Evolutionary conservation across 2,888 invertebrate genomes (phyloP), one percentile per base, ranked within the genome.

Genomic region (Patella depressa): DNA sequence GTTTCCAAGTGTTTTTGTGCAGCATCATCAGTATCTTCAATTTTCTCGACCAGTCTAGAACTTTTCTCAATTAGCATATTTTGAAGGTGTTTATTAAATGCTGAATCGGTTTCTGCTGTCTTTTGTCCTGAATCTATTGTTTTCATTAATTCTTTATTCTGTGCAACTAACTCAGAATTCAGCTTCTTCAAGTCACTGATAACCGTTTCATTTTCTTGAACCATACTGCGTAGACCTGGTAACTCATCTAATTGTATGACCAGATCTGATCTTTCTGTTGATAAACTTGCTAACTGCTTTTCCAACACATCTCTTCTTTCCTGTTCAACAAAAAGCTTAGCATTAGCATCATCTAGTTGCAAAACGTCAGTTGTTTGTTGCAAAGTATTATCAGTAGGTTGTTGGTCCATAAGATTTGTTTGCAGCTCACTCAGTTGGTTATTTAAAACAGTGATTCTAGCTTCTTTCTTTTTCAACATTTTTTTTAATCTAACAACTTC

Each of bases 391-490:
- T 17, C 9, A 17, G 72, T 12, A 29, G 74, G 78, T 29, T 72
- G 71, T 71, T 71, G 54, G 19, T 73, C 54, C n/a, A 70, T 53
- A 15, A 77, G 74, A 15, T 77, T 45, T 9, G 45, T 45, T 45
- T 45, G 45, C 45, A 45, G 45, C 19, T 59, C 59, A 19, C n/a
- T 76, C 54, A 81, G 57, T 24, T 82, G 78, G 69, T 86, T 85
- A 24, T 81, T 80, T 9, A 79, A 53, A 14, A 77, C 77, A 19
- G 65, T 75, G 45, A 88, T 77, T 81, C 86, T 85, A 57, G 84
- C 82, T 78, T 88, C 85, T 80, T 88, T 88, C 54, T 83, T 83
- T 65, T 79, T 82, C 24, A 85, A 45, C 29, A 65, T 54, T 53
- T 80, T 81, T 72, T 84, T 80, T 74, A 80, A 71, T 69, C 83